Percentiles rank a stretch among this genome's conserved stretches.
phyloP scores from a whole-genome alignment of 92 coral and sea anemone genomes.

The Porites divaricata region DNA sequence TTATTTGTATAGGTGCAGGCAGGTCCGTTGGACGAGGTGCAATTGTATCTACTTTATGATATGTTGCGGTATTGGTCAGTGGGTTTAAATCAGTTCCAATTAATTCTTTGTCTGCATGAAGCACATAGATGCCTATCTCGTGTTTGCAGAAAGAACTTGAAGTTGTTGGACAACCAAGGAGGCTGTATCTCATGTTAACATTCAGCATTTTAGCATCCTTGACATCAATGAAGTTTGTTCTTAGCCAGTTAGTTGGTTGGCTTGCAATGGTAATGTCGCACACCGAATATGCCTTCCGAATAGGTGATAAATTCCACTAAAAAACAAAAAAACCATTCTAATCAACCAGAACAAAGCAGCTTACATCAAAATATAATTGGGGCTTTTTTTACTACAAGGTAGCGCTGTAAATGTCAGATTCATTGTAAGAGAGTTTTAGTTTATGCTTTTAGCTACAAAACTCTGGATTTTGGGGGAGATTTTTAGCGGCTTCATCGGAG shows the following conservation, averaged over 20 bases:
- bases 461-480: too few relatives aligned
- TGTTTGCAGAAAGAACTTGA: conserved; percentile 42
- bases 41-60: conserved; percentile 28
- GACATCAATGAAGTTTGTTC: conserved; percentile 58
- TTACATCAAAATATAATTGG: too few relatives aligned
- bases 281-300: conserved; percentile 16
- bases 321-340: background rate
- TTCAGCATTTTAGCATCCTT: conserved; percentile 66
- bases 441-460: too few relatives aligned
- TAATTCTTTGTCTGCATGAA: conserved; percentile 34
- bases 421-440: too few relatives aligned
- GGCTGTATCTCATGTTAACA: conserved; percentile 40
- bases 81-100: background rate
- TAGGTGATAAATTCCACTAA: conserved; percentile 49
- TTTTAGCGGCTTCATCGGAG: too few relatives aligned
- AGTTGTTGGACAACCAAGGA: conserved; percentile 38
- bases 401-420: too few relatives aligned
- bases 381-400: too few relatives aligned
- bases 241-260: conserved; percentile 72
- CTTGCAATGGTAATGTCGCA: conserved; percentile 31
- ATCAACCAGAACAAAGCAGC: too few relatives aligned
- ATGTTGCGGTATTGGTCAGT: background rate
- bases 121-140: conserved; percentile 49
- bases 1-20: background rate
- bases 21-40: background rate